Evolutionary conservation across 1,140 invertebrate species (phyloP).

Genomic region (Zaprionus inermis): DNA sequence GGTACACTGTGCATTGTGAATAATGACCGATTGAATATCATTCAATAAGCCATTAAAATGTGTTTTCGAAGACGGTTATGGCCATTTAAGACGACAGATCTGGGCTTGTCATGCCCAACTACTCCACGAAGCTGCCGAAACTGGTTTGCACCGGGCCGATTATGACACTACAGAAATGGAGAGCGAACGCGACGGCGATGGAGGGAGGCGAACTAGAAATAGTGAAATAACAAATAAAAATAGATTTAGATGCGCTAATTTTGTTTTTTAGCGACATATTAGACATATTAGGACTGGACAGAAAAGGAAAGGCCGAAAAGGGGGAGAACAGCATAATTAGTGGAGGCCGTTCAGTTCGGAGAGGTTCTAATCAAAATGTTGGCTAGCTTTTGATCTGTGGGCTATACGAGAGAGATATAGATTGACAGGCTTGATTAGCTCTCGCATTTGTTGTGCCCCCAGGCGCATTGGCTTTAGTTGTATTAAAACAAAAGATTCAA

Average conservation of each 20-base stretch:
- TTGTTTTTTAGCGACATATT: slow-evolving; percentile 35
- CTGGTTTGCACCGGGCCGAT: slow-evolving; percentile 32
- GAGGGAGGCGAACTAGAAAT: slow-evolving; percentile 6
- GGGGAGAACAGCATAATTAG: slow-evolving; percentile 24
- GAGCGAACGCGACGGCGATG: neutral
- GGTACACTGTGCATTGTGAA: slow-evolving; percentile 1
- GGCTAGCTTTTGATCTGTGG: neutral
- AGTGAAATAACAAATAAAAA: slow-evolving; percentile 30
- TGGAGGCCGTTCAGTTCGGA: slow-evolving; percentile 34
- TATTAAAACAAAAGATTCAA: slow-evolving; percentile 23
- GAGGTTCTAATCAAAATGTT: slow-evolving; percentile 38
- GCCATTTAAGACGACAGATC: slow-evolving; percentile 35
- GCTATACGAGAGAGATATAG: neutral
- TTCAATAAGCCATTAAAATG: slow-evolving; percentile 31
- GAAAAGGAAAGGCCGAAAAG: neutral
- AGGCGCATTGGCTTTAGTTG: neutral
- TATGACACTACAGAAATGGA: slow-evolving; percentile 19
- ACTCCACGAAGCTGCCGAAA: neutral
- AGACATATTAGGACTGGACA: too few species aligned
- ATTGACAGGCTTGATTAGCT: slow-evolving; percentile 10
- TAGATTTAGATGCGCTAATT: slow-evolving; percentile 39
- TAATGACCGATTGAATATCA: slow-evolving; percentile 32
- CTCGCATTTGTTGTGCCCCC: neutral
- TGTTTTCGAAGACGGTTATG: slow-evolving; percentile 35
- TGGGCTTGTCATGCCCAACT: neutral